phyloP scores from a whole-genome alignment of 2,888 invertebrate genomes.

The Timema cristinae region DNA sequence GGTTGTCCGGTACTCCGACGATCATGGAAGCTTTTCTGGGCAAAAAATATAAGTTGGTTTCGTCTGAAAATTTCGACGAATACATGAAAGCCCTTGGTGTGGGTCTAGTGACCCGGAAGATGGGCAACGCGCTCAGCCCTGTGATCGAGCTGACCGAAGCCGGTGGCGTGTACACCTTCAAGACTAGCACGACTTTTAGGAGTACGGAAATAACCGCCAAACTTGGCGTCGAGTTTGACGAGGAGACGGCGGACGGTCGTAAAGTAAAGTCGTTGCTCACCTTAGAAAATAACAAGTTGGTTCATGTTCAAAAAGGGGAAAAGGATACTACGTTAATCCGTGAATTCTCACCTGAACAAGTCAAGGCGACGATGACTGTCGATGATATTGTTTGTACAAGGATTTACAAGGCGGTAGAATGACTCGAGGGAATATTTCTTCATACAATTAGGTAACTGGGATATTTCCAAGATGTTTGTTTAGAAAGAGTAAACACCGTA shows the following conservation, averaged over 20 bases:
- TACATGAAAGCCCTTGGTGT: slow-evolving; percentile 87
- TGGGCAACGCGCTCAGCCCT: slow-evolving; percentile 80
- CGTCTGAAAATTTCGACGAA: slow-evolving; percentile 82
- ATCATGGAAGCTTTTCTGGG: slow-evolving; percentile 13
- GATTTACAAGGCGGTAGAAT: background rate
- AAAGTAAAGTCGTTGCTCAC: slow-evolving; percentile 71
- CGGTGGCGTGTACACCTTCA: slow-evolving; percentile 70
- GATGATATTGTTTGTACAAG: background rate
- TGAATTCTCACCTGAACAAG: slow-evolving; percentile 68
- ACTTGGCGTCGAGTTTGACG: slow-evolving; percentile 82
- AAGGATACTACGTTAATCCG: slow-evolving; percentile 65
- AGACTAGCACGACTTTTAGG: slow-evolving; percentile 86
- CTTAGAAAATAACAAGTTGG: slow-evolving; percentile 74
- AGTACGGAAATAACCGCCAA: slow-evolving; percentile 78
- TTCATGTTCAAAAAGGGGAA: slow-evolving; percentile 72
- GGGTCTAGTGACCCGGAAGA: slow-evolving; percentile 79
- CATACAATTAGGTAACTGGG: no score
- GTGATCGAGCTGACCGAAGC: slow-evolving; percentile 78
- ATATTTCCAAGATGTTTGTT: no score
- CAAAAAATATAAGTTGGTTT: slow-evolving; percentile 75
- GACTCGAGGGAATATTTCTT: no score
- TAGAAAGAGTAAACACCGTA: no score
- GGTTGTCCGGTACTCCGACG: no score
- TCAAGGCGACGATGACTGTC: slow-evolving; percentile 62
- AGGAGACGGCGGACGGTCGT: slow-evolving; percentile 86